A percentile compares a stretch with the other conserved stretches of the same genome.
These are phyloP conservation scores for Drosophila monieri DNA, from an alignment of 2,888 invertebrate genomes.

Conservation along the genomic window DNA sequence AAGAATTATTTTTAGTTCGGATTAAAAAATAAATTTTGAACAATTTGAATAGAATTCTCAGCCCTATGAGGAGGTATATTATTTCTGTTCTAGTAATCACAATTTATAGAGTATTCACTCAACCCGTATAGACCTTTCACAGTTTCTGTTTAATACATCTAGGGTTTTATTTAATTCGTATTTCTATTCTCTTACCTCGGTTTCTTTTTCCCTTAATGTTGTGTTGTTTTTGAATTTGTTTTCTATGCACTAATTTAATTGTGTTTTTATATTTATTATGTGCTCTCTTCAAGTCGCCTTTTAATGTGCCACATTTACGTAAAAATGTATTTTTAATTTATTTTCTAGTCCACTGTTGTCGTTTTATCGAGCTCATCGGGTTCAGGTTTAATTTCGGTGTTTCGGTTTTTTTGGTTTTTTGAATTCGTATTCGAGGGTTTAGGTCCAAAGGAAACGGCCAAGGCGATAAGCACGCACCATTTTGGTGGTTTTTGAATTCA, in stretches of 20 bases:
- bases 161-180: slow-evolving; percentile 68
- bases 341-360: slow-evolving; percentile 68
- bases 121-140: not conserved
- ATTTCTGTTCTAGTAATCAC: not conserved
- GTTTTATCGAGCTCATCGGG: slow-evolving; percentile 73
- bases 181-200: slow-evolving; percentile 44
- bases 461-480: slow-evolving; percentile 76
- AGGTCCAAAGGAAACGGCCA: slow-evolving; percentile 32
- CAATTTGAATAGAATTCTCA: too few species aligned
- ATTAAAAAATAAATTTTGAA: not conserved
- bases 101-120: not conserved
- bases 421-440: slow-evolving; percentile 25
- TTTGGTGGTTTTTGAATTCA: slow-evolving; percentile 73
- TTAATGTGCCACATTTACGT: slow-evolving; percentile 77
- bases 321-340: slow-evolving; percentile 81
- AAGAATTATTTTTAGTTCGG: not conserved
- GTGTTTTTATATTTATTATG: slow-evolving; percentile 76
- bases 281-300: slow-evolving; percentile 69
- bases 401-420: not conserved
- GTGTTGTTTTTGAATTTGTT: slow-evolving; percentile 59
- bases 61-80: too few species aligned
- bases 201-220: slow-evolving; percentile 47
- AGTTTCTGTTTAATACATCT: slow-evolving; percentile 1
- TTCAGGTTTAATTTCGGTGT: slow-evolving; percentile 33
- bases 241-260: slow-evolving; percentile 78